Percentiles rank a stretch among this genome's conserved stretches.
Evolutionary conservation across 2,113 vertebrate genomes (phyloP).

Genomic region (Recurvirostra avosetta): DNA sequence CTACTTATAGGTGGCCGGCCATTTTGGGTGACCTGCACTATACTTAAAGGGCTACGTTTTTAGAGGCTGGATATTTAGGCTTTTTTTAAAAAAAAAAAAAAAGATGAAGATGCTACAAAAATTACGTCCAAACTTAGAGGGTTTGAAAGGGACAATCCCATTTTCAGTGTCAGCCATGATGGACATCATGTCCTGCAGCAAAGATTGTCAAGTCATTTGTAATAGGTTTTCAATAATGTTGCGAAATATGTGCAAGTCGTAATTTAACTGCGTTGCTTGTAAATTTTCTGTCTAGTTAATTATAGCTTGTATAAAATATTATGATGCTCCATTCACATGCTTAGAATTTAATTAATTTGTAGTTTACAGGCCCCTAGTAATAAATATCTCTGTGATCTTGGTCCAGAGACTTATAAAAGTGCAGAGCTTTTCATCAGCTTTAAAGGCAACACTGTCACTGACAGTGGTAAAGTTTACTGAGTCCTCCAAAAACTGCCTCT

Average conservation of each 20-base stretch:
- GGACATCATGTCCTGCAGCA: not conserved
- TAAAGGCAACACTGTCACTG: not conserved
- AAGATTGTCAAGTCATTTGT: not conserved
- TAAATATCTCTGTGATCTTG: not conserved
- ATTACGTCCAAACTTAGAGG: not conserved
- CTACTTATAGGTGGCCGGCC: not conserved
- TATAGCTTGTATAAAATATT: constrained; percentile 21
- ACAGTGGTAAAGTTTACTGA: constrained; percentile 11
- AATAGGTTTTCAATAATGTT: not conserved
- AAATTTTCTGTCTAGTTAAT: constrained; percentile 1
- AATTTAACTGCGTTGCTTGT: not conserved
- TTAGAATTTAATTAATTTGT: constrained; percentile 7
- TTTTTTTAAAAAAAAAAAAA: not conserved
- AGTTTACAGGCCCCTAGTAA: not conserved
- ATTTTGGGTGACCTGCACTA: not conserved
- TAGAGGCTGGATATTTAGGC: not conserved
- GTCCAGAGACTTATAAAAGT: not conserved
- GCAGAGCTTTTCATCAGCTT: constrained; percentile 2
- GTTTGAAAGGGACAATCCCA: not conserved
- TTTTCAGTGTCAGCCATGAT: not conserved
- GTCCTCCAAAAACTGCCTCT: not conserved
- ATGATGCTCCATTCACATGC: not conserved
- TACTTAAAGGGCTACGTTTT: not conserved
- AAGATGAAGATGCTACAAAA: not conserved
- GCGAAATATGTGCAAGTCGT: not conserved